A percentile compares a stretch with the other conserved stretches of the same genome.
These are phyloP conservation scores for Drosophila macrothrix DNA, from an alignment of 2,888 invertebrate species.

Conservation along the genomic window DNA sequence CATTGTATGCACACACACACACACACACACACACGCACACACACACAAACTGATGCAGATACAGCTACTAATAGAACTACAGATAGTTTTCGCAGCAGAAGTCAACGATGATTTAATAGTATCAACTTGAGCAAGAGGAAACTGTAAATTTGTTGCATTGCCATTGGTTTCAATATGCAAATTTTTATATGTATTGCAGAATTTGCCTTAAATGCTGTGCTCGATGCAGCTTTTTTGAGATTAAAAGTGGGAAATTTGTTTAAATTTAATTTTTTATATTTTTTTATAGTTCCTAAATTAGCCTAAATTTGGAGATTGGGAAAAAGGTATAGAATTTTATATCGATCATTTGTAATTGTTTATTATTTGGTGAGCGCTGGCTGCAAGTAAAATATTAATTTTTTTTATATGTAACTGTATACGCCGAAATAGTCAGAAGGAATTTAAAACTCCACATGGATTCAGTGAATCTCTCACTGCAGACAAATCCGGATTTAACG, in stretches of 20 bases:
- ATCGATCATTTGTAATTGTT: not conserved
- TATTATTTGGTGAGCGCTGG: not conserved
- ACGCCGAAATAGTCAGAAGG: fast-evolving
- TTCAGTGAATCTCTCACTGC: not conserved
- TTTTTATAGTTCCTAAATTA: not conserved
- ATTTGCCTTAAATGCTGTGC: not conserved
- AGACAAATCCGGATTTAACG: fast-evolving
- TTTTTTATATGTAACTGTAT: not conserved
- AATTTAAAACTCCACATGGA: not conserved
- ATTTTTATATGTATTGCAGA: not conserved
- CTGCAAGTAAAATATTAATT: not conserved
- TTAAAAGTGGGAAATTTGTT: not conserved
- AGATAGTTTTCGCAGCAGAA: slow-evolving; percentile 32
- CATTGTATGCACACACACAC: slow-evolving; percentile 16
- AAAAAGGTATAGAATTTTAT: not conserved
- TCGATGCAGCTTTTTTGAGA: too few species aligned
- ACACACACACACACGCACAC: slow-evolving; percentile 8
- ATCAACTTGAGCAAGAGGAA: not conserved
- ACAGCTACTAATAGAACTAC: not conserved
- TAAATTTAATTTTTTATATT: not conserved
- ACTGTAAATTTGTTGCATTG: not conserved
- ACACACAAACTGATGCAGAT: slow-evolving; percentile 7
- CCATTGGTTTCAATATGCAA: not conserved
- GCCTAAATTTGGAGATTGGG: not conserved
- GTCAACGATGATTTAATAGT: slow-evolving; percentile 21